phyloP scores from a whole-genome alignment of 2,113 vertebrate species.

The rat (Rattus norvegicus) region GRCr8 NC_086024.1:57136001-57136500 shows the following conservation, averaged over 20 bases:
- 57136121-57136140: background rate
- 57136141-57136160: background rate
- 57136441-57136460: background rate
- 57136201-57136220: background rate
- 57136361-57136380: background rate
- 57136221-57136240: background rate
- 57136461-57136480: background rate
- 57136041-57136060: background rate
- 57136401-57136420: background rate
- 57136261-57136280: background rate
- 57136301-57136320: background rate
- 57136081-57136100: background rate
- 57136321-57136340: background rate
- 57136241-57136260: background rate
- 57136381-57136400: background rate
- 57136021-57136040: background rate
- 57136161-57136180: background rate
- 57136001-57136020: background rate
- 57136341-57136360: background rate
- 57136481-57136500: slow-evolving; percentile 11
- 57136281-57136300: background rate
- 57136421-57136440: background rate
- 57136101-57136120: too few species aligned
- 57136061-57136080: background rate
- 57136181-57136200: background rate